Percentiles rank a stretch among this genome's conserved stretches.
phyloP scores from a whole-genome alignment of 2,797 vertebrate species.

The Syngnathus rostellatus region DNA sequence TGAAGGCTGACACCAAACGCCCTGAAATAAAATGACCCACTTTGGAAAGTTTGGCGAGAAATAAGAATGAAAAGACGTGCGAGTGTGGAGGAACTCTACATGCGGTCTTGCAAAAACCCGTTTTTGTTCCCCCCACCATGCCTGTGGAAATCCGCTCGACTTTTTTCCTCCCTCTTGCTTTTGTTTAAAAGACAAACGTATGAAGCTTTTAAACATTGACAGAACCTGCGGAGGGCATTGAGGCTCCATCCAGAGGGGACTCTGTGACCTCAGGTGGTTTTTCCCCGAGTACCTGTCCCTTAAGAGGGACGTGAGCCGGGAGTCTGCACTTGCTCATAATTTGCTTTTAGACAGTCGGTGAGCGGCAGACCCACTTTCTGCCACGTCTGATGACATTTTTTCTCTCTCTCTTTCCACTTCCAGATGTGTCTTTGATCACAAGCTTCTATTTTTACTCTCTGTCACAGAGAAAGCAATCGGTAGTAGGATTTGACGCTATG shows the following conservation, averaged over 20 bases:
- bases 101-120: constrained; percentile 10
- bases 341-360: constrained; percentile 46
- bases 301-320: constrained; percentile 21
- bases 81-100: background rate
- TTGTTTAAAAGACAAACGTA: constrained; percentile 36
- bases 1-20: constrained; percentile 29
- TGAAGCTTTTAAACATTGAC: constrained; percentile 60
- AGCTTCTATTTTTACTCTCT: constrained; percentile 65
- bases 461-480: constrained; percentile 51
- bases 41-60: constrained; percentile 17
- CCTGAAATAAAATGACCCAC: constrained; percentile 41
- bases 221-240: constrained; percentile 42
- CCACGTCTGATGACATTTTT: constrained; percentile 54
- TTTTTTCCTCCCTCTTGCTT: constrained; percentile 27
- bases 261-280: constrained; percentile 57
- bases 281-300: constrained; percentile 52
- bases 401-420: constrained; percentile 37
- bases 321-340: constrained; percentile 14
- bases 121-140: constrained; percentile 12
- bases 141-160: constrained; percentile 11
- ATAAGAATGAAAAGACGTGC: constrained; percentile 12
- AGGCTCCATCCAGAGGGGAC: constrained; percentile 32
- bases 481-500: constrained; percentile 31
- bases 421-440: constrained; percentile 68
- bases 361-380: constrained; percentile 45